Conservation (phyloP, 2,113 vertebrate species). For the Hydrolagus affinis region DNA sequence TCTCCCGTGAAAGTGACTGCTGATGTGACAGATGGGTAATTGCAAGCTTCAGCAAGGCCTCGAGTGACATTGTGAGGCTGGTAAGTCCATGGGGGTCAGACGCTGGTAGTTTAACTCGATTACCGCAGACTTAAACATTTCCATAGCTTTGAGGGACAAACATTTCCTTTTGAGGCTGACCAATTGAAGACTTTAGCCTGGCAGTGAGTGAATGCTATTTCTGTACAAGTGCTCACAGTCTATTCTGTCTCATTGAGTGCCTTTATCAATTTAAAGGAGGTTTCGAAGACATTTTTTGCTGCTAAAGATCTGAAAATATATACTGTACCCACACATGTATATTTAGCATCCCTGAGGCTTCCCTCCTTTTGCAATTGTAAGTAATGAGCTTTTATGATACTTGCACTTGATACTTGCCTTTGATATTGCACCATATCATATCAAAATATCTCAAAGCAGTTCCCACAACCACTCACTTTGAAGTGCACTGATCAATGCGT, state of each 20-base stretch:
- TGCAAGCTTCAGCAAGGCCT: not conserved
- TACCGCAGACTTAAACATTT: not conserved
- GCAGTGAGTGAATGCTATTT: not conserved
- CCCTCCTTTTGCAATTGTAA: not conserved
- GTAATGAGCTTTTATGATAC: too few species aligned
- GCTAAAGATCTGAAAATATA: not conserved
- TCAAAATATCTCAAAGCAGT: too few species aligned
- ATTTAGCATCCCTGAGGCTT: not conserved
- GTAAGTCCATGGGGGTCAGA: not conserved
- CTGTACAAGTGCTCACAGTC: not conserved
- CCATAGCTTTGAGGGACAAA: not conserved
- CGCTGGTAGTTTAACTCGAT: not conserved
- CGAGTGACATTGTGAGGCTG: not conserved
- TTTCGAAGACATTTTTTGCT: not conserved
- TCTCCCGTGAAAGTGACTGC: constrained; percentile 1
- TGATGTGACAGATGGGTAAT: constrained; percentile 5
- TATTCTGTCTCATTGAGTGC: not conserved
- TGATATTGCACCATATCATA: too few species aligned
- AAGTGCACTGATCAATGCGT: too few species aligned
- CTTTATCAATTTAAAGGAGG: not conserved
- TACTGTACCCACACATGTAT: not conserved
- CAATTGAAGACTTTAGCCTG: not conserved
- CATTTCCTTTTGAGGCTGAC: not conserved
- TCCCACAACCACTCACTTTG: too few species aligned
- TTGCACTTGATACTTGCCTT: too few species aligned